phyloP scores from a whole-genome alignment of 2,113 vertebrate species.

The Coptodon bakossiorum region DNA sequence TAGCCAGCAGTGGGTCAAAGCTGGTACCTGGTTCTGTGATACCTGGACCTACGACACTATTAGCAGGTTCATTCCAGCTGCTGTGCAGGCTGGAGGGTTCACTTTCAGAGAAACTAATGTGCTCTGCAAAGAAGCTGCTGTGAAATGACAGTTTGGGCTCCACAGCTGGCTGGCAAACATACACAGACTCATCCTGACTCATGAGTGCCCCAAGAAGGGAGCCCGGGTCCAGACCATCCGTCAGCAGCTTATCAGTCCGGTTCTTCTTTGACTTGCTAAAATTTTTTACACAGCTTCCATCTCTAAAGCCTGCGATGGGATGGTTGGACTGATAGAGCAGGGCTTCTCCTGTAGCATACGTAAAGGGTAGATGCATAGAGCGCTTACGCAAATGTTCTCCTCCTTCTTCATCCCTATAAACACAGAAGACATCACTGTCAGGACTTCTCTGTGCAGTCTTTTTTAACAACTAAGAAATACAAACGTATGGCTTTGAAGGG shows the following conservation, averaged over 20 bases:
- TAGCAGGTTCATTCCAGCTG: conserved; percentile 39
- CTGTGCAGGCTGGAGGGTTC: neutral
- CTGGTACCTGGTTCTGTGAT: conserved; percentile 4
- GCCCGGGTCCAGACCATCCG: conserved; percentile 38
- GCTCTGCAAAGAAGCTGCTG: conserved; percentile 45
- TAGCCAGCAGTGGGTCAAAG: conserved; percentile 71
- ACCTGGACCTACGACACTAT: neutral
- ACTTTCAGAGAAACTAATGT: neutral
- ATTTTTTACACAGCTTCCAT: conserved; percentile 52
- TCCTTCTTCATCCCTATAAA: conserved; percentile 78
- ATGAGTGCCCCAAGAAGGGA: conserved; percentile 69
- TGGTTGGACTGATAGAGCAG: conserved; percentile 76
- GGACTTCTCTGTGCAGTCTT: neutral
- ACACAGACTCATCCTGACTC: conserved; percentile 66
- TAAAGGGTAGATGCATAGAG: conserved; percentile 79
- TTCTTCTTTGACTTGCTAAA: conserved; percentile 63
- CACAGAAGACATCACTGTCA: neutral
- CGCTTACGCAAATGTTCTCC: conserved; percentile 77
- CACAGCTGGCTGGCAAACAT: conserved; percentile 59
- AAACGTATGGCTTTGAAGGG: rapidly evolving
- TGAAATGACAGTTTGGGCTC: conserved; percentile 48
- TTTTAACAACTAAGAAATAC: neutral
- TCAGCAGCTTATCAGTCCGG: conserved; percentile 38
- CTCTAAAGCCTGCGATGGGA: conserved; percentile 56
- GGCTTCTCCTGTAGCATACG: conserved; percentile 79